phyloP scores from a whole-genome alignment of 2,113 vertebrate species.

The Catharus fuscescens region DNA sequence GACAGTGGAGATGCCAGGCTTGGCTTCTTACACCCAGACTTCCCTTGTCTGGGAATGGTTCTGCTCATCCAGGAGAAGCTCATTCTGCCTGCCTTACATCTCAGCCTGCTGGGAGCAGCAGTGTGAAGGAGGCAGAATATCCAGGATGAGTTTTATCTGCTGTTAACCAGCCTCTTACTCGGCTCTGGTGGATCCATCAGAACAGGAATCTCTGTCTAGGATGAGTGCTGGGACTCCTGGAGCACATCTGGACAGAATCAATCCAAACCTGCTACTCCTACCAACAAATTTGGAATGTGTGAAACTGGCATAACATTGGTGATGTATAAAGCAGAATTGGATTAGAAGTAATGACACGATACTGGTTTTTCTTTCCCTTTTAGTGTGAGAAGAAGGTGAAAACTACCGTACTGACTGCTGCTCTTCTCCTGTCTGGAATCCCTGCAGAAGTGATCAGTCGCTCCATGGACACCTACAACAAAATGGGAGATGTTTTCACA shows the following conservation, averaged over 20 bases:
- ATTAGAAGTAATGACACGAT: background rate
- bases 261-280: background rate
- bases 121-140: background rate
- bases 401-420: conserved; percentile 92
- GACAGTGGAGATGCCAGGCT: background rate
- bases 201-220: background rate
- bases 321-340: background rate
- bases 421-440: conserved; percentile 93
- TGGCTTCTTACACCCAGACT: background rate
- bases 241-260: background rate
- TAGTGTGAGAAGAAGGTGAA: conserved; percentile 92
- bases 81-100: background rate
- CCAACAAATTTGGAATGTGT: fast-evolving
- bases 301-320: background rate
- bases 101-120: background rate
- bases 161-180: background rate
- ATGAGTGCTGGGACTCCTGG: background rate
- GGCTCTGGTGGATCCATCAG: background rate
- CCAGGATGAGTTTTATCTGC: background rate
- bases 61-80: background rate
- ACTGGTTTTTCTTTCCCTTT: background rate
- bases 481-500: conserved; percentile 97
- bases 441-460: conserved; percentile 95
- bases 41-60: background rate
- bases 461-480: conserved; percentile 96